Evolutionary conservation across 2,113 vertebrate species (phyloP), one percentile per base, ranked within the genome.

Genomic region (Oenanthe melanoleuca): DNA sequence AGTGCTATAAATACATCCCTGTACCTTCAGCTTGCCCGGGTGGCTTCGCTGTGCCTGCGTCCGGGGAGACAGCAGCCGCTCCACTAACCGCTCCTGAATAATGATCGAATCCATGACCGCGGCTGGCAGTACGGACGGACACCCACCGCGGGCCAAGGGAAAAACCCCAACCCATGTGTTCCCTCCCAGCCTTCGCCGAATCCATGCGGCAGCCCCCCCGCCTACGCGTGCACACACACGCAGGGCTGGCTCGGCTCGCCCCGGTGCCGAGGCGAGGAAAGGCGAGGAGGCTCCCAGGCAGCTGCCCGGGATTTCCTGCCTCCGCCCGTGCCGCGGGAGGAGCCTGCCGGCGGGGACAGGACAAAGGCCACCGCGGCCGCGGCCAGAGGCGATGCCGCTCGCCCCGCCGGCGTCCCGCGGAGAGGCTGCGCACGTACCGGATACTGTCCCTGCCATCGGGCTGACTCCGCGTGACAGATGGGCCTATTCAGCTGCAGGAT

Each of bases 81-180:
- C 99, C 94, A 99, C 99, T 82, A 99, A 98, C 96, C 98, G 99
- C 96, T 99, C 99, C 97, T 99, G 99, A 91, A 99, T 98, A 80
- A 99, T 98, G 98, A 99, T 98, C 70, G 99, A 98, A 97, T 99
- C 99, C 99, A 99, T 99, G 92, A 92, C 96, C 78, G 89, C 92
- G 80, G 96, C 89, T 79, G 89, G 96, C 86, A 13, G 87, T 14
- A 89, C 79, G 94, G 96, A 85, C 56, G 24, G 65, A 31, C 91
- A 85, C 93, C 67, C 97, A 61, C 81, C 34, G 28, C 49, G 42
- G 95, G 96, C 91, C 94, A 71, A 85, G 89, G 94, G 19, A 74
- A 66, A 44, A 81, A 18, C 53, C 65, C 93, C 95, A 87, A 64
- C 93, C 96, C 96, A 95, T 97, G 93, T 78, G 88, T 80, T 93